Conservation (phyloP, 2,888 invertebrate species). For the Drosophila nigricruria region DNA sequence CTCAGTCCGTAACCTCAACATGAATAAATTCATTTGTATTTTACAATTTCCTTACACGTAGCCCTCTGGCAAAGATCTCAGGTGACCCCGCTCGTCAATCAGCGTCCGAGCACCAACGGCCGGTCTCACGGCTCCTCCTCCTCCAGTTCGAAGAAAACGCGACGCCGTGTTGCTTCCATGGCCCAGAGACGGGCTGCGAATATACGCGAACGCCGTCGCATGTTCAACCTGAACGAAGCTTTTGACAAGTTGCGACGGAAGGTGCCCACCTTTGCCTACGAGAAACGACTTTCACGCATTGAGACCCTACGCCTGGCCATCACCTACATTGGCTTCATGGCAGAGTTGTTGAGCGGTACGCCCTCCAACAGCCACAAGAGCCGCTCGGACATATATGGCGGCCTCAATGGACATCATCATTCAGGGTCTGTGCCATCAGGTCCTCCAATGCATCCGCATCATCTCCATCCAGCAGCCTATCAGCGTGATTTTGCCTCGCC, state of each 20-base stretch:
- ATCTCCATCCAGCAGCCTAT: slow-evolving; percentile 84
- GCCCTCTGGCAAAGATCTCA: slow-evolving; percentile 87
- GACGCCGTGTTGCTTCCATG: slow-evolving; percentile 94
- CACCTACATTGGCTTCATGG: slow-evolving; percentile 98
- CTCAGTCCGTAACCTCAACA: not conserved
- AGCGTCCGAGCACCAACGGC: slow-evolving; percentile 74
- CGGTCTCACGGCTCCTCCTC: slow-evolving; percentile 67
- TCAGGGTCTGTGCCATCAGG: slow-evolving; percentile 31
- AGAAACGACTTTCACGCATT: slow-evolving; percentile 97
- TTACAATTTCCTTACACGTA: slow-evolving; percentile 54
- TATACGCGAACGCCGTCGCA: slow-evolving; percentile 95
- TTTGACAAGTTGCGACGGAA: slow-evolving; percentile 96
- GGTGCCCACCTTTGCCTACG: slow-evolving; percentile 98
- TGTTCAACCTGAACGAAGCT: slow-evolving; percentile 98
- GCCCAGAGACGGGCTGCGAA: slow-evolving; percentile 96
- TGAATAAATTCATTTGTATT: not conserved
- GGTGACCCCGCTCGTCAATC: slow-evolving; percentile 86
- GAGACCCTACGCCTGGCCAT: slow-evolving; percentile 97
- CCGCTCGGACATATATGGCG: slow-evolving; percentile 83
- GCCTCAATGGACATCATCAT: slow-evolving; percentile 84
- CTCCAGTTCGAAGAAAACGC: slow-evolving; percentile 90
- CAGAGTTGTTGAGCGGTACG: slow-evolving; percentile 92
- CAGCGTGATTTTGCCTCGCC: slow-evolving; percentile 85
- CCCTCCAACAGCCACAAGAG: slow-evolving; percentile 85
- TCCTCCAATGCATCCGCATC: slow-evolving; percentile 80